Evolutionary conservation across 1,140 invertebrate genomes (phyloP).

Genomic region (Neodiprion fabricii): DNA sequence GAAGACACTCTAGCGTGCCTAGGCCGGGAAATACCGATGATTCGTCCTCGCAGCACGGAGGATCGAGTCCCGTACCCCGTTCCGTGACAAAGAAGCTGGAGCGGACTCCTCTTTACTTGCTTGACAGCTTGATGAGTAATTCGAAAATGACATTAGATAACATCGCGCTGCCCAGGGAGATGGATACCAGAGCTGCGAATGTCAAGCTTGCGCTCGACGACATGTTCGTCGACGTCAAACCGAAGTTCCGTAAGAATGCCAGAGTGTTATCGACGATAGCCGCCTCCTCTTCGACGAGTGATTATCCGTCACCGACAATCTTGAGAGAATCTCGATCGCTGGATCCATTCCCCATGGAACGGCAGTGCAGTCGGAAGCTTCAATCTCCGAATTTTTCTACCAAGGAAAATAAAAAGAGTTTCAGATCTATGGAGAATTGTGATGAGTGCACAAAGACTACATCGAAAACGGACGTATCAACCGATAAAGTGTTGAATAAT

Average conservation of each 20-base stretch:
- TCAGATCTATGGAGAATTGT: constrained; percentile 56
- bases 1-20: constrained; percentile 65
- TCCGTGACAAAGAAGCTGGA: constrained; percentile 40
- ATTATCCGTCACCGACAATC: constrained; percentile 51
- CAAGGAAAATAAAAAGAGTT: constrained; percentile 46
- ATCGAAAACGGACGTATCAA: constrained; percentile 51
- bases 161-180: constrained; percentile 50
- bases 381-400: constrained; percentile 34
- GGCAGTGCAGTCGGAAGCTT: constrained; percentile 22
- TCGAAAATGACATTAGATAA: constrained; percentile 63
- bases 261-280: constrained; percentile 63
- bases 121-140: constrained; percentile 37
- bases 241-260: constrained; percentile 44
- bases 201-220: constrained; percentile 54
- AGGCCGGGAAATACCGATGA: constrained; percentile 46
- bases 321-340: constrained; percentile 62
- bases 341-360: constrained; percentile 56
- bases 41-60: constrained; percentile 44
- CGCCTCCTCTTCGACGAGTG: constrained; percentile 61
- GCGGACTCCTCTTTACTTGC: constrained; percentile 44
- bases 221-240: constrained; percentile 43
- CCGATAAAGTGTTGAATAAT: constrained; percentile 61
- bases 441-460: constrained; percentile 47
- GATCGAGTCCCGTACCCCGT: constrained; percentile 47
- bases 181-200: constrained; percentile 50